Evolutionary conservation across 2,113 vertebrate genomes (phyloP), one percentile per base, ranked within the genome.

Genomic region (Vulpes lagopus): DNA sequence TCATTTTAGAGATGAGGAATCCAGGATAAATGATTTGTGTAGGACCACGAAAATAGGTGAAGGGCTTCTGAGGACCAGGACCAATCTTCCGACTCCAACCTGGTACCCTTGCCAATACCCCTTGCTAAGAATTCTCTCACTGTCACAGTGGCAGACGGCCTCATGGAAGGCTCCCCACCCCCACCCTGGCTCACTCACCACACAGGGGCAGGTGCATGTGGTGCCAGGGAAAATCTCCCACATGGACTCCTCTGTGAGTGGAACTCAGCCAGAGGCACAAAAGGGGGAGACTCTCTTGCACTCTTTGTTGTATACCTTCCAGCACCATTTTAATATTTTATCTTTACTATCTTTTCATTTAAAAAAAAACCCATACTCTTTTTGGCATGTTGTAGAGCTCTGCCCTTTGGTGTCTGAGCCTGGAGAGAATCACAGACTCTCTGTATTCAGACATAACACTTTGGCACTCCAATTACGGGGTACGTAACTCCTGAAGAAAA

Each of bases 341-440:
- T 49, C 20, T 93, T 91, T 83, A 92, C 27, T 65, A 35, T 1
- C 53, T 92, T 81, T 90, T 73, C 92, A 59, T 71, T 95, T 12
- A n/a, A 43, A 43, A 95, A 57, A 67, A 38, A 51, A 53, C 94
- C 51, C 64, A 27, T 14, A 32, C 27, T 38, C 57, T 43, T 43
- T 51, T 19, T 73, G 82, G 53, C 30, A 64, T 51, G 53, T 35
- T 5, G 51, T 6, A 65, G 60, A n/a, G 65, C 16, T 69, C 59
- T 69, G 27, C 38, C 59, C 89, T 57, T 71, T 71, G 30, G 73
- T 67, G 11, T 89, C 59, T 85, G 57, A 55, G 69, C 62, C 57
- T 62, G 27, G 62, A 65, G 49, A 62, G 69, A 85, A 80, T 20
- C 5, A 22, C 17, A 64, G 81, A 88, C 67, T 43, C 7, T 73